A percentile compares a stretch with the other conserved stretches of the same genome.
phyloP scores from a whole-genome alignment of 2,797 vertebrate species.

The Trachurus trachurus region DNA sequence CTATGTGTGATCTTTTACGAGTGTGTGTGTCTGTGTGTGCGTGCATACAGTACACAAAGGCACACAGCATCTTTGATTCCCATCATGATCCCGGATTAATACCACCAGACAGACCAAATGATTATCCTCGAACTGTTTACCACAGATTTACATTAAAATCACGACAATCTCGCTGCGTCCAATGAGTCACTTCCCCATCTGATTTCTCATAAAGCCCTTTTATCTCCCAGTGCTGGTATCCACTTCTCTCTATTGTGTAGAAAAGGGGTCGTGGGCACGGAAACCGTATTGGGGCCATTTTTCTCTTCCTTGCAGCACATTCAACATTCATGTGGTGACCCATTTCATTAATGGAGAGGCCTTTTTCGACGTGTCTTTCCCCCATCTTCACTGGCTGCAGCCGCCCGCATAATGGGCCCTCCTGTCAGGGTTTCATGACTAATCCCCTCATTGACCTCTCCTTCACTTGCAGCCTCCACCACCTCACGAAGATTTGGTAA shows the following conservation, averaged over 20 bases:
- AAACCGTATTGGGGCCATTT: slow-evolving; percentile 43
- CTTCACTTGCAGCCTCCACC: slow-evolving; percentile 65
- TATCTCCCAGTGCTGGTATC: slow-evolving; percentile 34
- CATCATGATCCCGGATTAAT: slow-evolving; percentile 24
- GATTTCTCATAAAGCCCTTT: slow-evolving; percentile 51
- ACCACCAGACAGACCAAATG: slow-evolving; percentile 10
- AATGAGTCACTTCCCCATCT: slow-evolving; percentile 28
- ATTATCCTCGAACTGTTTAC: slow-evolving; percentile 39
- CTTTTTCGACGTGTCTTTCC: slow-evolving; percentile 59
- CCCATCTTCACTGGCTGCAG: slow-evolving; percentile 51
- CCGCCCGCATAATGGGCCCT: slow-evolving; percentile 67
- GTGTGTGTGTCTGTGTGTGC: not conserved
- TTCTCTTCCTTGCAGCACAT: slow-evolving; percentile 62
- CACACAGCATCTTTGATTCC: slow-evolving; percentile 28
- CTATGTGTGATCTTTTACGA: not conserved
- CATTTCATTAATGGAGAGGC: slow-evolving; percentile 82
- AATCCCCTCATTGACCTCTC: slow-evolving; percentile 83
- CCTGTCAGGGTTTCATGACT: slow-evolving; percentile 80
- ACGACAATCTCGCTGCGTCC: not conserved
- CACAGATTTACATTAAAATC: slow-evolving; percentile 15
- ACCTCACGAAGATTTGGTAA: slow-evolving; percentile 48
- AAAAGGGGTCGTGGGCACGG: slow-evolving; percentile 27
- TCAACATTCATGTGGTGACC: slow-evolving; percentile 82
- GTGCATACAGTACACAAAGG: not conserved
- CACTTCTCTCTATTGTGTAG: slow-evolving; percentile 46